Evolutionary conservation across 2,113 vertebrate genomes (phyloP).

Genomic region (Pseudorasbora parva): DNA sequence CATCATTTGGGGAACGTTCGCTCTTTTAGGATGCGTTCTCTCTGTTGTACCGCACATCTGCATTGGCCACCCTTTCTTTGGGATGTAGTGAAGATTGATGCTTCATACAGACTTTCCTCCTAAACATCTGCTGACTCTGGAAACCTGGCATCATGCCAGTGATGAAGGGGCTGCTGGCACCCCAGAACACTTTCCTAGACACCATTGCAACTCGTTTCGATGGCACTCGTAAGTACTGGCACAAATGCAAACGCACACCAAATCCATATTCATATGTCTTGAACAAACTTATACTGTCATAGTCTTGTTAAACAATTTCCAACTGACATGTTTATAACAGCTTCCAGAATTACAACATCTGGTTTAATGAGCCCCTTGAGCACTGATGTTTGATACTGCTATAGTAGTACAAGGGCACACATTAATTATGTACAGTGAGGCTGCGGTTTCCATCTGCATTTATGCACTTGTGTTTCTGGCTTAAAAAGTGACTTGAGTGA

Average conservation of each 20-base stretch:
- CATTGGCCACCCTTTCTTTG: slow-evolving; percentile 18
- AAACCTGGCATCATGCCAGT: slow-evolving; percentile 82
- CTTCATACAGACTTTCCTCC: slow-evolving; percentile 4
- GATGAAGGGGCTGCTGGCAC: slow-evolving; percentile 94
- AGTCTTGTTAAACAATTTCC: background rate
- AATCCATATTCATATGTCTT: background rate
- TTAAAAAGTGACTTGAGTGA: background rate
- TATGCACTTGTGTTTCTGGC: background rate
- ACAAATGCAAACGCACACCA: background rate
- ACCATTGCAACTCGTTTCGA: slow-evolving; percentile 80
- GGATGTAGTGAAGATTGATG: slow-evolving; percentile 18
- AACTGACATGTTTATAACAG: background rate
- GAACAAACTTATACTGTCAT: background rate
- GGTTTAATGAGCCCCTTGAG: background rate
- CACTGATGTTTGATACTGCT: background rate
- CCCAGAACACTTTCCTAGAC: slow-evolving; percentile 91
- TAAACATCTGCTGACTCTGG: slow-evolving; percentile 30
- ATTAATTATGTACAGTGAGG: background rate
- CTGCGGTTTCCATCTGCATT: background rate
- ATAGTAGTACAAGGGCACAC: background rate
- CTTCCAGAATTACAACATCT: background rate
- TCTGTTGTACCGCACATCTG: slow-evolving; percentile 2
- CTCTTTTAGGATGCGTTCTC: background rate
- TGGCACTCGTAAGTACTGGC: slow-evolving; percentile 84
- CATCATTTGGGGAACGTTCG: background rate